Percentiles rank a stretch among this genome's conserved stretches.
Evolutionary conservation across 2,888 invertebrate genomes (phyloP).

Genomic region (Muschampia staudingeri): DNA sequence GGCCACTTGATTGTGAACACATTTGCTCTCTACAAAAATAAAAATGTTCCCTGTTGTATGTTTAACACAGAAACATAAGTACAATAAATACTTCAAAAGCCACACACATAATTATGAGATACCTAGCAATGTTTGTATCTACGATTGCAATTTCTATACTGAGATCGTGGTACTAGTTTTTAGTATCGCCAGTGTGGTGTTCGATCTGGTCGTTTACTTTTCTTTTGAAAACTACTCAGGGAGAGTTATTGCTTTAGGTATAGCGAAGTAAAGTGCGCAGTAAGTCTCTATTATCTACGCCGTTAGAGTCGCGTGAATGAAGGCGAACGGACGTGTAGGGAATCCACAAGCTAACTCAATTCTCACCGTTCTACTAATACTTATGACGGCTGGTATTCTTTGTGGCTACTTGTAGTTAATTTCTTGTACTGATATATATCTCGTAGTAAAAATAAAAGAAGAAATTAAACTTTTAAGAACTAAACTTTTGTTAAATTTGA

Average conservation of each 20-base stretch:
- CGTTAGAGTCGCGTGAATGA: conserved; percentile 90
- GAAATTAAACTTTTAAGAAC: too few relatives aligned
- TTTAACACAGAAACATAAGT: not conserved
- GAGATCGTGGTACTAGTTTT: not conserved
- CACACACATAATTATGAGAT: not conserved
- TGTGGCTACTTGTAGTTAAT: conserved; percentile 34
- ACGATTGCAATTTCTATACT: not conserved
- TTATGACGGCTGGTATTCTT: conserved; percentile 53
- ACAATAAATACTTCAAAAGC: not conserved
- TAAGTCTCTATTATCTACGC: conserved; percentile 90
- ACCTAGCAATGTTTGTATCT: not conserved
- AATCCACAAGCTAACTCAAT: conserved; percentile 86
- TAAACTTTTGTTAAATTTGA: too few relatives aligned
- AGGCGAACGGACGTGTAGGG: conserved; percentile 86
- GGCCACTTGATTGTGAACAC: not conserved
- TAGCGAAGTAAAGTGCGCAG: conserved; percentile 88
- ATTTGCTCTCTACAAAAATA: not conserved
- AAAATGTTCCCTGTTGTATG: not conserved
- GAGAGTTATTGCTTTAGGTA: conserved; percentile 88
- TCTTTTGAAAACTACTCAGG: conserved; percentile 82
- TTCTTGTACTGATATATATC: too few relatives aligned
- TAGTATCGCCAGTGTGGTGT: conserved; percentile 39
- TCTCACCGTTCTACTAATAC: conserved; percentile 76
- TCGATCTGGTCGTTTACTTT: conserved; percentile 74
- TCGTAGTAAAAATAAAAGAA: too few relatives aligned